Evolutionary conservation across 1,140 invertebrate species (phyloP).

Genomic region (Apis dorsata): DNA sequence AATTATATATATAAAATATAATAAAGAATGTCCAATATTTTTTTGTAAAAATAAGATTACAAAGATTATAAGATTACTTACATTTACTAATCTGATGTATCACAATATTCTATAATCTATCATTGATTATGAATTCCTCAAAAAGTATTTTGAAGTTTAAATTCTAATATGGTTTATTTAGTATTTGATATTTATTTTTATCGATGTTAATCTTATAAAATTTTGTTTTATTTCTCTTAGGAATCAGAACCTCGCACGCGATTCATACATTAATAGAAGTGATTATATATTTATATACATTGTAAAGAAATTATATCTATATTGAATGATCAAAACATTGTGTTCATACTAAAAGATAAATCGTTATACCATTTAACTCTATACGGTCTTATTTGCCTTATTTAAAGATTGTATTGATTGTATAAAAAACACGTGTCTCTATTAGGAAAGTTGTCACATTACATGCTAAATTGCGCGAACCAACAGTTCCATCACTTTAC

Average conservation of each 20-base stretch:
- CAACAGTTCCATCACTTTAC: neutral
- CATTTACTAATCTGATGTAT: neutral
- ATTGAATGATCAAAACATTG: neutral
- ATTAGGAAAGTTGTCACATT: constrained; percentile 32
- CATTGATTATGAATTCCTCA: neutral
- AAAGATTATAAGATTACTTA: neutral
- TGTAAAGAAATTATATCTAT: constrained; percentile 5
- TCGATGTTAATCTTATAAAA: neutral
- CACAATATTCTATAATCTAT: neutral
- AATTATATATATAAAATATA: neutral
- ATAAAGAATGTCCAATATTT: constrained; percentile 19
- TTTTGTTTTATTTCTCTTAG: constrained; percentile 15
- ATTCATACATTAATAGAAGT: constrained; percentile 8
- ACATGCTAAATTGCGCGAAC: constrained; percentile 16
- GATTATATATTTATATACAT: constrained; percentile 55
- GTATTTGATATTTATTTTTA: neutral
- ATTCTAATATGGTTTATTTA: neutral
- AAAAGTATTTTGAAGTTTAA: neutral
- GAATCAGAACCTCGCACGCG: constrained; percentile 52
- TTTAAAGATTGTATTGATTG: neutral
- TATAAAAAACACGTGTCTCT: neutral
- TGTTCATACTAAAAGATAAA: neutral
- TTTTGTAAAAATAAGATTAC: neutral
- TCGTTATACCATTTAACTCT: neutral
- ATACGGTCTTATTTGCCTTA: neutral